Percentiles rank a stretch among this genome's conserved stretches.
These are phyloP conservation scores for Bombus waltoni DNA, from an alignment of 1,140 invertebrate species.

Conservation along the genomic window DNA sequence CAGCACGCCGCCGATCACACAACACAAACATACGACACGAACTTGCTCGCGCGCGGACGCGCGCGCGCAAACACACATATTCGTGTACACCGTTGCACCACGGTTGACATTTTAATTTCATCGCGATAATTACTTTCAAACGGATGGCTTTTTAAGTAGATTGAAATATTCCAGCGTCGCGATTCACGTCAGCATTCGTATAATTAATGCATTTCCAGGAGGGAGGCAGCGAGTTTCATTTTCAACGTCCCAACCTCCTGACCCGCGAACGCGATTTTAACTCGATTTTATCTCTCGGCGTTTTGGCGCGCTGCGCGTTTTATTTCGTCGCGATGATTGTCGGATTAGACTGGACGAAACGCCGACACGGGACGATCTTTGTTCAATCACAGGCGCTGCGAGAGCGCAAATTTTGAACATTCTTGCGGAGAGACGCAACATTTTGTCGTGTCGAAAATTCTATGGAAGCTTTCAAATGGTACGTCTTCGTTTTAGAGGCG, in stretches of 20 bases:
- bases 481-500: too few species aligned
- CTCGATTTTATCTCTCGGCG: slow-evolving; percentile 48
- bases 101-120: slow-evolving; percentile 81
- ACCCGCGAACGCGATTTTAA: slow-evolving; percentile 43
- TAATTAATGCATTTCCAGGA: slow-evolving; percentile 80
- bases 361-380: background rate
- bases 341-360: background rate
- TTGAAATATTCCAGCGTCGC: slow-evolving; percentile 80
- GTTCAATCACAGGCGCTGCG: background rate
- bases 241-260: slow-evolving; percentile 23
- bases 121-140: slow-evolving; percentile 81
- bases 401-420: background rate
- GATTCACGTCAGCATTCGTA: slow-evolving; percentile 71
- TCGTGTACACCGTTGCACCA: background rate
- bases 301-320: slow-evolving; percentile 7
- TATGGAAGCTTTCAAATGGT: background rate
- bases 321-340: background rate
- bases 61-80: background rate
- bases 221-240: slow-evolving; percentile 22
- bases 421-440: background rate
- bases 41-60: slow-evolving; percentile 43
- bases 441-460: background rate
- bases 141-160: slow-evolving; percentile 82
- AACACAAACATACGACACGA: slow-evolving; percentile 74
- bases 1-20: slow-evolving; percentile 75